Conservation (phyloP, 2,888 invertebrate species). For the Vandiemenella viatica region DNA sequence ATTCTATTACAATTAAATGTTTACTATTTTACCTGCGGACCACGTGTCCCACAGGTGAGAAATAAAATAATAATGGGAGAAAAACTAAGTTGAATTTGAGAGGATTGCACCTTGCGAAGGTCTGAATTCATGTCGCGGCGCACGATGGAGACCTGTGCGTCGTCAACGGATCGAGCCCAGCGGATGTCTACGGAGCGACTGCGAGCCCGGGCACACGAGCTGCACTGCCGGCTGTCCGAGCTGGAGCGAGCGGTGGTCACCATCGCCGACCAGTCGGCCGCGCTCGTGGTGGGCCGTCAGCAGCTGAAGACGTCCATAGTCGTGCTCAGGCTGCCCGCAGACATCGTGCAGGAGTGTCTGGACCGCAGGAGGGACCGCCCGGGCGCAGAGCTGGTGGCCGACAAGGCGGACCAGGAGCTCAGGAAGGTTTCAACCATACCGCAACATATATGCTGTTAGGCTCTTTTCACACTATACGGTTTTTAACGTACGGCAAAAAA, state of each 20-base stretch:
- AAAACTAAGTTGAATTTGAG: too few relatives aligned
- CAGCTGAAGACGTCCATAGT: constrained; percentile 13
- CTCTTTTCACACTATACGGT: too few relatives aligned
- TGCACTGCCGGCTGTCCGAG: constrained; percentile 61
- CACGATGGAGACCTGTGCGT: constrained; percentile 48
- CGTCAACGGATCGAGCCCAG: constrained; percentile 51
- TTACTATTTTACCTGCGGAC: too few relatives aligned
- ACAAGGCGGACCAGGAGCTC: constrained; percentile 60
- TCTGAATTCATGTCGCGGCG: constrained; percentile 28
- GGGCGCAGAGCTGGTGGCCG: constrained; percentile 58
- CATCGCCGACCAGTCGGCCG: constrained; percentile 52
- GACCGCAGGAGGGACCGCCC: constrained; percentile 51
- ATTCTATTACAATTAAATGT: too few relatives aligned
- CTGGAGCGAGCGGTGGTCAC: constrained; percentile 51
- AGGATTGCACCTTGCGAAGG: too few relatives aligned
- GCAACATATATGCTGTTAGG: constrained; percentile 3
- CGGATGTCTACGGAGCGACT: constrained; percentile 48
- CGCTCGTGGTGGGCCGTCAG: constrained; percentile 37
- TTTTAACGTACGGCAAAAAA: too few relatives aligned
- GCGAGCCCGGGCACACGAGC: constrained; percentile 47
- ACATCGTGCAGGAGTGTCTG: constrained; percentile 61
- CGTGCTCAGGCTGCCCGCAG: constrained; percentile 48
- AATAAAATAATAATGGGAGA: too few relatives aligned
- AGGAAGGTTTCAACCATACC: constrained; percentile 36
- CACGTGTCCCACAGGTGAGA: too few relatives aligned